These are phyloP conservation scores for Poecilia gillii DNA, from an alignment of 2,797 vertebrate species.

Conservation along the genomic window DNA sequence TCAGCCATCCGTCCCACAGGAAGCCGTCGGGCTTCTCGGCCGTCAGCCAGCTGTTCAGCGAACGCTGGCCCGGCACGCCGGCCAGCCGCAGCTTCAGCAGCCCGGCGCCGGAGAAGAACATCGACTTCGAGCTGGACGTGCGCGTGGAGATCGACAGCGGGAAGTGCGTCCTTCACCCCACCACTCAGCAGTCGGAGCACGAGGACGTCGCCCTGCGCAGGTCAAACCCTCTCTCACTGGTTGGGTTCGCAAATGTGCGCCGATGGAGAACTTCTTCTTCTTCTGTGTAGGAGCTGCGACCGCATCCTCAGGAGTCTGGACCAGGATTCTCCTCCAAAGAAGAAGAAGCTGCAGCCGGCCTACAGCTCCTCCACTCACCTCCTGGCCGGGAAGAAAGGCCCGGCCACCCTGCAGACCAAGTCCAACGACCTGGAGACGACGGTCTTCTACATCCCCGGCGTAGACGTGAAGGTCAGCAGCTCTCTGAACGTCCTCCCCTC, in stretches of 20 bases:
- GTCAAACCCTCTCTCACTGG: conserved; percentile 65
- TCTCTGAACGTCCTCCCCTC: neutral
- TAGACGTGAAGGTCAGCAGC: conserved; percentile 93
- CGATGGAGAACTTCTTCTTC: neutral
- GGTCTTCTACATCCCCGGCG: conserved; percentile 98
- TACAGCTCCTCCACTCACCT: conserved; percentile 92
- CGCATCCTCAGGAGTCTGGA: conserved; percentile 93
- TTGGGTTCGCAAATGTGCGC: neutral
- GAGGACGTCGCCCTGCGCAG: conserved; percentile 90
- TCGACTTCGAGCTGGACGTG: conserved; percentile 98
- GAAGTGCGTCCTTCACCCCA: conserved; percentile 97
- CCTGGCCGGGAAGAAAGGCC: conserved; percentile 92
- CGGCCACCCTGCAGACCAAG: conserved; percentile 94
- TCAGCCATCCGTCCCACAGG: conserved; percentile 87
- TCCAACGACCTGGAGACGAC: conserved; percentile 94
- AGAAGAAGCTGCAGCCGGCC: conserved; percentile 94
- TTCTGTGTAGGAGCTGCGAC: conserved; percentile 88
- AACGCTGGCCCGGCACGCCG: conserved; percentile 91
- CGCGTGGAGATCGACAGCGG: conserved; percentile 98
- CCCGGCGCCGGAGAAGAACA: conserved; percentile 92
- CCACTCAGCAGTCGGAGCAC: conserved; percentile 90
- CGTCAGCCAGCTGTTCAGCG: conserved; percentile 93
- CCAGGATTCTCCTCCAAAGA: conserved; percentile 97
- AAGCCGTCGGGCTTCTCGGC: conserved; percentile 92
- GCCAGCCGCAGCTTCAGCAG: conserved; percentile 85